phyloP scores from a whole-genome alignment of 2,888 invertebrate species.

The Cheiracanthium punctorium region DNA sequence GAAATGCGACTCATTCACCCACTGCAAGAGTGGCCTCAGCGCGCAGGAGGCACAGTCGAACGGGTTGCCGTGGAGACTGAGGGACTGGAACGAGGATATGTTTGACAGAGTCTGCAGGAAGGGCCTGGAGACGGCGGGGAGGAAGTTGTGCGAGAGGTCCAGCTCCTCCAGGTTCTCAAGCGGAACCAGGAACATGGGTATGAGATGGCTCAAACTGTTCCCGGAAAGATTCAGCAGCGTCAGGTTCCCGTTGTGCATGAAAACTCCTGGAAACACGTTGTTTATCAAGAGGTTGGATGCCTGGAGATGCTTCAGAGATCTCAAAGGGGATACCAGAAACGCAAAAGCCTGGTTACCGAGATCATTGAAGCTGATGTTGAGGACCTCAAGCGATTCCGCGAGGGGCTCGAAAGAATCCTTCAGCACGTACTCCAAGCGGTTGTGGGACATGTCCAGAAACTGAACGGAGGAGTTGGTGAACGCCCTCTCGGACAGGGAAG shows the following conservation, averaged over 20 bases:
- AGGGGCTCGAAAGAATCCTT: conserved; percentile 68
- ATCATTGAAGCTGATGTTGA: conserved; percentile 73
- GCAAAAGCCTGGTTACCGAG: conserved; percentile 70
- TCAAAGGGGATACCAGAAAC: conserved; percentile 80
- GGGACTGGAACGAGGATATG: conserved; percentile 33
- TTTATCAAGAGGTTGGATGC: conserved; percentile 53
- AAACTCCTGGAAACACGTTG: conserved; percentile 42
- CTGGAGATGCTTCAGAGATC: conserved; percentile 79
- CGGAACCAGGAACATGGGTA: conserved; percentile 79
- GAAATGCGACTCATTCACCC: conserved; percentile 71
- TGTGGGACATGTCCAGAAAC: conserved; percentile 85
- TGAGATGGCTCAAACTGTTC: conserved; percentile 82
- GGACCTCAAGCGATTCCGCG: conserved; percentile 33
- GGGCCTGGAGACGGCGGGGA: conserved; percentile 81
- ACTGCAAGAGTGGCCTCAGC: conserved; percentile 72
- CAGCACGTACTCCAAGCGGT: conserved; percentile 77
- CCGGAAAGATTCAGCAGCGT: conserved; percentile 84
- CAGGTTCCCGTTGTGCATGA: conserved; percentile 76
- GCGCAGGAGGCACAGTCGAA: conserved; percentile 83
- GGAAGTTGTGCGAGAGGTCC: conserved; percentile 85
- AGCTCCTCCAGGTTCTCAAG: conserved; percentile 80
- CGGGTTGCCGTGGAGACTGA: conserved; percentile 79
- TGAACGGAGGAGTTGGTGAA: conserved; percentile 84
- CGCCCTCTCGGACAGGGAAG: conserved; percentile 84
- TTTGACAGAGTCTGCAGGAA: conserved; percentile 79